Evolutionary conservation across 37 sponge, comb jelly and placozoan genomes (phyloP), one percentile per base, ranked within the genome.

Genomic region (Mnemiopsis leidyi): DNA sequence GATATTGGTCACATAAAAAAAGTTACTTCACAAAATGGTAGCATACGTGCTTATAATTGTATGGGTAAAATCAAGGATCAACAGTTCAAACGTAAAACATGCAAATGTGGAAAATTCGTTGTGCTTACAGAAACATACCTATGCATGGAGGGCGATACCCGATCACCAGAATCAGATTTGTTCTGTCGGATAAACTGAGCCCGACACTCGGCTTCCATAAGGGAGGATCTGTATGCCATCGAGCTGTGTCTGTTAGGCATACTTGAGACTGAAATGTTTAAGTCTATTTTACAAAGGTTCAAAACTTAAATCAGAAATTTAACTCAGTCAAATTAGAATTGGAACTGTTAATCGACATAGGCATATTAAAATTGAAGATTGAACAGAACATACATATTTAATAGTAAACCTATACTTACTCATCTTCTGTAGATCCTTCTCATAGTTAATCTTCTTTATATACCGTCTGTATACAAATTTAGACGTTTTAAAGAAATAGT

Each of bases 401-500:
- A 48, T 48, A 48, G 13, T 13, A 13, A 48, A 5, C 61, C 61
- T 48, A n/a, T 13, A 85, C 90, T 85, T 21, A 85, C 90, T 85
- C 90, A 85, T 85, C 25, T 85, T 85, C 48, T 85, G 90, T 7
- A 85, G 90, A 39, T 85, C 90, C 48, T 40, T 38, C 48, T 85
- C 90, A 33, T 85, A 85, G 90, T 85, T 85, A 18, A 85, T 85
- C 90, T 40, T 85, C 48, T 85, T 85, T 29, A 85, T 85, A 29
- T 85, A 85, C 1, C 61, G 40, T 20, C 61, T 35, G 61, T 85
- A 85, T 18, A 85, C 24, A 23, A 40, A 40, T 37, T 40, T 38
- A 23, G 90, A 85, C 5, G 36, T 37, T 23, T 40, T 35, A 37
- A 33, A 85, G 23, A 40, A 85, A 37, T 39, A 85, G 90, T 85